Conservation (phyloP, 2,113 vertebrate genomes). For the Garra rufa region DNA sequence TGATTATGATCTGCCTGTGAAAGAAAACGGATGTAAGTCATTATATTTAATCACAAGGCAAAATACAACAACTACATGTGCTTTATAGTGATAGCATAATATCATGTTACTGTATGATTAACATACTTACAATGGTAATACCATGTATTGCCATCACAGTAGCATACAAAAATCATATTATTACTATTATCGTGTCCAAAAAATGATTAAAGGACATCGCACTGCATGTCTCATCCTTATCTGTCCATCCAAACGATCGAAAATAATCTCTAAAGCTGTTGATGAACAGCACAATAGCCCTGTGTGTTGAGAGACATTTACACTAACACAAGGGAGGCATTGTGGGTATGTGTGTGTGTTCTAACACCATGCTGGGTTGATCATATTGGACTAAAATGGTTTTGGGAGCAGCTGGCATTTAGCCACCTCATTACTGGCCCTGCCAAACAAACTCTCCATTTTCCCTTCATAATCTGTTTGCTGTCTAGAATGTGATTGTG, state of each 20-base stretch:
- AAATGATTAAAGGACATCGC: not conserved
- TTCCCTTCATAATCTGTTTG: conserved; percentile 47
- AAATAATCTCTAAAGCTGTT: conserved; percentile 33
- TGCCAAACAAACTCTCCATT: conserved; percentile 44
- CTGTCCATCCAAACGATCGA: conserved; percentile 27
- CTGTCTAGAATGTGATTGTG: conserved; percentile 38
- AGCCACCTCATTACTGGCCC: conserved; percentile 57
- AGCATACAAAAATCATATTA: not conserved
- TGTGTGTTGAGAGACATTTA: conserved; percentile 41
- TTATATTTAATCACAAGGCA: not conserved
- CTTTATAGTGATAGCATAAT: not conserved
- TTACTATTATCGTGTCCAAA: conserved; percentile 1
- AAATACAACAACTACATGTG: conserved; percentile 5
- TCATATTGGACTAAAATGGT: conserved; percentile 44
- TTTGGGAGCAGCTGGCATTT: conserved; percentile 42
- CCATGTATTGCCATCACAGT: not conserved
- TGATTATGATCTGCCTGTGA: conserved; percentile 29
- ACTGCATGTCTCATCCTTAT: conserved; percentile 25
- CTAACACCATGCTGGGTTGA: conserved; percentile 40
- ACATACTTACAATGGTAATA: not conserved
- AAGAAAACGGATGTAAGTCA: not conserved
- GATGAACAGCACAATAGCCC: conserved; percentile 42
- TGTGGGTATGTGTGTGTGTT: conserved; percentile 35
- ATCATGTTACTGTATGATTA: not conserved
- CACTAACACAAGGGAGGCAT: conserved; percentile 44